Evolutionary conservation across 2,888 invertebrate species (phyloP).

Genomic region (Cephus runcator): DNA sequence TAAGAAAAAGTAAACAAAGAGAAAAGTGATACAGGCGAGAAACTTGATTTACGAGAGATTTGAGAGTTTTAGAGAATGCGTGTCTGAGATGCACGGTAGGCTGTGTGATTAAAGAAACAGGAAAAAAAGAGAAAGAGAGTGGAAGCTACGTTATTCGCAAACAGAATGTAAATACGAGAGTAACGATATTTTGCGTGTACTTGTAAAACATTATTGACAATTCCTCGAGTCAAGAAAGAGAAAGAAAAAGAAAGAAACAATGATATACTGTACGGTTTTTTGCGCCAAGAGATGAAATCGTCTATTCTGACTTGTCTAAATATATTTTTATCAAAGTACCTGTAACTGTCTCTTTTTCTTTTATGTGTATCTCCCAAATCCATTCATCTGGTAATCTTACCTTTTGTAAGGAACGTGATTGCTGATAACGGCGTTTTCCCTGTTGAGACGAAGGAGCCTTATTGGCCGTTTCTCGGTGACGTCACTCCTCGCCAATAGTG

Average conservation of each 20-base stretch:
- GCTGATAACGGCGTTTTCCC: too few relatives aligned
- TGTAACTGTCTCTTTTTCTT: too few relatives aligned
- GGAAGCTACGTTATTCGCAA: neutral
- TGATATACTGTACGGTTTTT: slow-evolving; percentile 36
- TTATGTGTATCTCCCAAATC: too few relatives aligned
- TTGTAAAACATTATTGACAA: slow-evolving; percentile 41
- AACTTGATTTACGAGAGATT: slow-evolving; percentile 14
- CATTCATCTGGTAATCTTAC: too few relatives aligned
- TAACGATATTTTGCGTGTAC: slow-evolving; percentile 34
- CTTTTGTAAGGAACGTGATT: too few relatives aligned
- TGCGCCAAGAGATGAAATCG: slow-evolving; percentile 32
- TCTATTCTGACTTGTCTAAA: slow-evolving; percentile 45
- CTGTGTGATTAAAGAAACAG: neutral
- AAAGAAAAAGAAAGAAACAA: too few relatives aligned
- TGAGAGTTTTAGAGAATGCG: slow-evolving; percentile 22
- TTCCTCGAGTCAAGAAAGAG: slow-evolving; percentile 32
- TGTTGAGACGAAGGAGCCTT: too few relatives aligned
- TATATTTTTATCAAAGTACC: slow-evolving; percentile 49
- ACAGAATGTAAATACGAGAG: slow-evolving; percentile 24
- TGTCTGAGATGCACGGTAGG: too few relatives aligned
- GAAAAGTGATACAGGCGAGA: slow-evolving; percentile 6
- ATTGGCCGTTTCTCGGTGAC: too few relatives aligned
- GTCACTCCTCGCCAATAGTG: too few relatives aligned
- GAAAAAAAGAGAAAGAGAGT: too few relatives aligned
- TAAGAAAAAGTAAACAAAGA: slow-evolving; percentile 23